A percentile compares a stretch with the other conserved stretches of the same genome.
phyloP scores from a whole-genome alignment of 2,797 vertebrate genomes.

The Helarctos malayanus region DNA sequence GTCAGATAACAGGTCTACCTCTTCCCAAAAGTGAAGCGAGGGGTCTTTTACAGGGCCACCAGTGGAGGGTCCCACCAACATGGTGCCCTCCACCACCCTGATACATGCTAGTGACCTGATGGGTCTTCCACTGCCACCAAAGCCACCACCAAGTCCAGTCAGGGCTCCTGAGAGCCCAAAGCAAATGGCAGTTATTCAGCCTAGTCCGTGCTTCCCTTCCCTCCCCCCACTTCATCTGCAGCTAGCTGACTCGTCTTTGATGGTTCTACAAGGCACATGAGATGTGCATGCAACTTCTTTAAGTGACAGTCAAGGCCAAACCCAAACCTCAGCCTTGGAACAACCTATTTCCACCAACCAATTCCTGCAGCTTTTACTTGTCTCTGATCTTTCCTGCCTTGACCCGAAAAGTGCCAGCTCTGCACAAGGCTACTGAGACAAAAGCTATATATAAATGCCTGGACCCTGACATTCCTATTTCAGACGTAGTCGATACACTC shows the following conservation, averaged over 20 bases:
- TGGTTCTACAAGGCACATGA: not conserved
- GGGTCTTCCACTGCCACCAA: not conserved
- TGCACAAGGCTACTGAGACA: not conserved
- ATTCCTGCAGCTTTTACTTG: not conserved
- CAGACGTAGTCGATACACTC: not conserved
- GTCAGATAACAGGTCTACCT: not conserved
- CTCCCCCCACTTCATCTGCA: not conserved
- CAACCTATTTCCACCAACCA: conserved; percentile 24
- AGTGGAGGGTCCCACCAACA: not conserved
- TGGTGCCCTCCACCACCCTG: not conserved
- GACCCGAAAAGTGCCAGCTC: not conserved
- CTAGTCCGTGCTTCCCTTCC: not conserved
- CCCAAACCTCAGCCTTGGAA: not conserved
- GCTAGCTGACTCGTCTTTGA: not conserved
- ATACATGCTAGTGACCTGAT: not conserved
- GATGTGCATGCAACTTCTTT: fast-evolving
- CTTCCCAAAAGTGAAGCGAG: not conserved
- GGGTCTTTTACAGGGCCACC: not conserved
- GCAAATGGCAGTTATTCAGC: not conserved
- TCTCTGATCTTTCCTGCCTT: conserved; percentile 46
- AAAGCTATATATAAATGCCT: conserved; percentile 54
- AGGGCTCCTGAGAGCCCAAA: not conserved
- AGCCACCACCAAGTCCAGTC: not conserved
- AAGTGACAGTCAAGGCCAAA: not conserved
- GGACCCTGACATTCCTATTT: not conserved